A percentile compares a stretch with the other conserved stretches of the same genome.
phyloP scores from a whole-genome alignment of 1,140 invertebrate species.

The Drosophila tani region DNA sequence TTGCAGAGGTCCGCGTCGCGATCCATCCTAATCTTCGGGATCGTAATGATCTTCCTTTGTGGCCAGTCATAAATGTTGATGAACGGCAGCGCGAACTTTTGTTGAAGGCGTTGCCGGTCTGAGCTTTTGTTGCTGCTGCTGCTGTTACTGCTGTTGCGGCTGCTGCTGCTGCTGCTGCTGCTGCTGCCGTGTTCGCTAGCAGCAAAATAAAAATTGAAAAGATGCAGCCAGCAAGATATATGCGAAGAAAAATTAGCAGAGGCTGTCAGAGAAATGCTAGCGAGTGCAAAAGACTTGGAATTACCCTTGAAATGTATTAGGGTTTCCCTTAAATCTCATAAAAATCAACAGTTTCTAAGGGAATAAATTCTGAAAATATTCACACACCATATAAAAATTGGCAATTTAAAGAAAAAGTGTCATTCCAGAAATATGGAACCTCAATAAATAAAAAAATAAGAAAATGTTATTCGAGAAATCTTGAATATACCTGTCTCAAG shows the following conservation, averaged over 20 bases:
- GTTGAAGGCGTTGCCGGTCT: conserved; percentile 70
- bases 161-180: conserved; percentile 30
- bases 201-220: conserved; percentile 77
- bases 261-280: conserved; percentile 9
- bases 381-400: too few species aligned
- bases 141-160: conserved; percentile 18
- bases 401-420: too few species aligned
- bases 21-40: conserved; percentile 34
- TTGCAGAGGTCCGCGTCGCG: conserved; percentile 51
- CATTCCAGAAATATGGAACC: too few species aligned
- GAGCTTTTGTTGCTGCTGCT: conserved; percentile 72
- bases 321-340: background rate
- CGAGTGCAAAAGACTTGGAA: background rate
- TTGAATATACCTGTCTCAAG: too few species aligned
- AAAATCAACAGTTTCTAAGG: background rate
- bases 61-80: conserved; percentile 81
- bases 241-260: conserved; percentile 40
- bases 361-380: too few species aligned
- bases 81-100: conserved; percentile 80
- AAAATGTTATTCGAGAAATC: too few species aligned
- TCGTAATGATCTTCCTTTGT: conserved; percentile 50
- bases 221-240: conserved; percentile 71
- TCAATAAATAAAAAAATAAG: too few species aligned
- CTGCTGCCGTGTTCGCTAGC: conserved; percentile 66
- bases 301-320: conserved; percentile 10